These are phyloP conservation scores for Pheucticus melanocephalus DNA, from an alignment of 2,113 vertebrate species.

Conservation along the genomic window DNA sequence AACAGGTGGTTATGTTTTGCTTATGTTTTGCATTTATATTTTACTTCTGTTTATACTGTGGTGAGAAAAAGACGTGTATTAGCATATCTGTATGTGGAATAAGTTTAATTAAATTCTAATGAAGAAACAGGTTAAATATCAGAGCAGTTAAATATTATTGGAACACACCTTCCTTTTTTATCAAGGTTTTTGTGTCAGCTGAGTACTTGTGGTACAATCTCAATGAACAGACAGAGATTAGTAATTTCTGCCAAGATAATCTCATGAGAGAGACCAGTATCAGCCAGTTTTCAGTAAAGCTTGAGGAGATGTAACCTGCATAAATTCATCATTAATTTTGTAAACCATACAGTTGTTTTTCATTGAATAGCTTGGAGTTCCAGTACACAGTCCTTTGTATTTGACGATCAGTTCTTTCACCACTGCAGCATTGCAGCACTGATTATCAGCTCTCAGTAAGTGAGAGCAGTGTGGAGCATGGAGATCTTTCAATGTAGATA, in stretches of 20 bases:
- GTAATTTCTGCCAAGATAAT: not conserved
- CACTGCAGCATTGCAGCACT: not conserved
- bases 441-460: not conserved
- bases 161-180: not conserved
- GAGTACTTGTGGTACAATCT: not conserved
- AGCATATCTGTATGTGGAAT: not conserved
- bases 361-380: not conserved
- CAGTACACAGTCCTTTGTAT: not conserved
- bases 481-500: not conserved
- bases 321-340: not conserved
- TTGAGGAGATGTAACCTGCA: not conserved
- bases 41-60: not conserved
- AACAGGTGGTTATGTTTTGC: not conserved
- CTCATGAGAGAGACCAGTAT: not conserved
- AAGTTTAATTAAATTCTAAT: slow-evolving; percentile 34
- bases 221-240: not conserved
- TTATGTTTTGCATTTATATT: slow-evolving; percentile 18
- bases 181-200: not conserved
- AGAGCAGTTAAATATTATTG: not conserved
- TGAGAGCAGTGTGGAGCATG: not conserved
- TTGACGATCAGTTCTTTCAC: not conserved
- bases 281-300: not conserved
- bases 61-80: slow-evolving; percentile 17
- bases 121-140: slow-evolving; percentile 7
- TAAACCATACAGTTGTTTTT: not conserved